Evolutionary conservation across 1,140 invertebrate genomes (phyloP).

Genomic region (Lasioglossum baleicum): DNA sequence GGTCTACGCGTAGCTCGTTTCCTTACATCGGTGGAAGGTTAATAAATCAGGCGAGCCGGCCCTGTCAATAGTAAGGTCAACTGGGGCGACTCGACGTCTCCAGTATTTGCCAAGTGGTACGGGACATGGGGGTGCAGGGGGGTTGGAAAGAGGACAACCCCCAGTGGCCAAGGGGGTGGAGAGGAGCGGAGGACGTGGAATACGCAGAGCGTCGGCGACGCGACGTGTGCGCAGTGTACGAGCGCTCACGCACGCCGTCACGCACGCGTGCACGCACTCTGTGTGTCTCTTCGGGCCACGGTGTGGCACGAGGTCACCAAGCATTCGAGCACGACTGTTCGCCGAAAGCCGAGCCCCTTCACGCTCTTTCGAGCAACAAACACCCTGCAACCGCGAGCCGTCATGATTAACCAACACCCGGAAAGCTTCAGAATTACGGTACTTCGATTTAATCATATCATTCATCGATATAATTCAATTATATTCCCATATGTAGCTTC

Average conservation of each 20-base stretch:
- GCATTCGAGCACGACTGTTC: conserved; percentile 19
- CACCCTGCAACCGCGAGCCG: no score
- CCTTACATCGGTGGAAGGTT: conserved; percentile 44
- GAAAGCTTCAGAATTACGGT: no score
- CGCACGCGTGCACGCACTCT: conserved; percentile 2
- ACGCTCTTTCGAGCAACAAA: no score
- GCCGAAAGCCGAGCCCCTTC: background rate
- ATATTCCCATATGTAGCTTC: no score
- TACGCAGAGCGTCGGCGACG: background rate
- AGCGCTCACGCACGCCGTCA: conserved; percentile 11
- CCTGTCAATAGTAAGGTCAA: conserved; percentile 68
- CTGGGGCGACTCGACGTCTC: conserved; percentile 59
- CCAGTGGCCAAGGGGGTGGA: no score
- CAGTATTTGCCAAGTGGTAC: conserved; percentile 68
- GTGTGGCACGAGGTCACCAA: conserved; percentile 19
- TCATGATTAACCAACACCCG: no score
- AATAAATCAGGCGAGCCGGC: conserved; percentile 61
- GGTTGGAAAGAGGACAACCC: background rate
- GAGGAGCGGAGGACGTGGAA: conserved; percentile 1
- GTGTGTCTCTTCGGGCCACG: conserved; percentile 8
- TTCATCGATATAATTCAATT: no score
- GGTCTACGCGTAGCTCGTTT: conserved; percentile 44
- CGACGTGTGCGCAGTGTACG: conserved; percentile 30
- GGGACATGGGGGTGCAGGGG: conserved; percentile 14
- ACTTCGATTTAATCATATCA: no score